Evolutionary conservation across 2,113 vertebrate genomes (phyloP), one percentile per base, ranked within the genome.

Genomic region (Peucedramus taeniatus): DNA sequence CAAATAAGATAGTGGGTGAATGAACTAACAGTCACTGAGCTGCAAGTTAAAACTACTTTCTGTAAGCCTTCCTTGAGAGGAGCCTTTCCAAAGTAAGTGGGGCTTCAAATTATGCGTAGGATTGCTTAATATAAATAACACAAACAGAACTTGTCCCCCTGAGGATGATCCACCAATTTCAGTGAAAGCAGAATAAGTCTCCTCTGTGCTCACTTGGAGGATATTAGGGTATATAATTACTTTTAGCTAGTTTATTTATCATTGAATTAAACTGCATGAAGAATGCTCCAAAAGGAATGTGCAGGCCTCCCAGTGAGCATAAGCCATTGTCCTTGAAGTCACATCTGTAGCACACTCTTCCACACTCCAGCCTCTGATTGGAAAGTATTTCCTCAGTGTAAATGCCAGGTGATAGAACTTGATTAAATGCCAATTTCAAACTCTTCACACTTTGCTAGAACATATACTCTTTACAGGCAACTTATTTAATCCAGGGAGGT

Each of bases 71-170:
- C 22, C 51, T 49, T 70, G 27, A 2, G 3, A 70, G 21, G 7
- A 83, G 53, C 18, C 14, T 65, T 77, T 86, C 78, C 47, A 56
- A 56, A 88, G 8, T 30, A 39, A 89, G 17, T 1, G 0, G 10
- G 28, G 30, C 47, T 71, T 61, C 72, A 37, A 33, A 22, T 31
- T n/a, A 23, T 0, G 1, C 0, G 0, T 39, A 35, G 44, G 23
- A 59, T 24, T 30, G 4, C 17, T 63, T 47, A 47, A 23, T 56
- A 28, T 15, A 39, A 80, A 28, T 17, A 76, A 10, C 20, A 14
- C 21, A 54, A 50, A 50, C 33, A 93, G 63, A 80, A 74, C 54
- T 66, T 90, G 59, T 24, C 23, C 83, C 21, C 11, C 35, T 75
- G 21, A 33, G 15, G 31, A 42, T 64, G 30, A 69, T 66, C 20